Evolutionary conservation across 1,140 invertebrate genomes (phyloP), one percentile per base, ranked within the genome.

Genomic region (Penaeus vannamei): DNA sequence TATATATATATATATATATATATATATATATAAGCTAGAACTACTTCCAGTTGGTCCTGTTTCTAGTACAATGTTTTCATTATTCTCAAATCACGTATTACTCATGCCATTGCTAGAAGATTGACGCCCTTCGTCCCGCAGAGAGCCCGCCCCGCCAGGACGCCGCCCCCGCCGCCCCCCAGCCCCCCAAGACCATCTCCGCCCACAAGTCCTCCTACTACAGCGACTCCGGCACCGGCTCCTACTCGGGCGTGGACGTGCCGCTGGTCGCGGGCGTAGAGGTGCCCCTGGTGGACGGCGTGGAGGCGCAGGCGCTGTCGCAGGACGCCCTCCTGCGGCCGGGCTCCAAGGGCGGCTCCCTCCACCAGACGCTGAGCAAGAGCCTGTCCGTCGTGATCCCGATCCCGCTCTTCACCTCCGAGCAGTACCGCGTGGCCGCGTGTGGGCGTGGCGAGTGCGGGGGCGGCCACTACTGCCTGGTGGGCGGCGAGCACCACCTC

Each of bases 141-240:
- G 29, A 42, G 46, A 36, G 23, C 26, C 26, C 20, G 20, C 17
- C 17, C 4, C 42, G 26, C 20, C 61, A 22, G 60, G 32, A 62
- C 19, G 83, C 64, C 32, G 83, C n/a, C 36, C 12, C 83, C 14
- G n/a, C 64, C 36, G 26, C 36, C 61, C 83, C 62, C 12, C 61
- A 84, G 26, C 10, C 83, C 17, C n/a, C 29, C 22, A 84, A 84
- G 83, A 84, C 32, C 36, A 53, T 64, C 32, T 69, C 83, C 64
- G 17, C 66, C 62, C 62, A 84, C 60, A 69, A 69, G 83, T 69
- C 83, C 29, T 84, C 83, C 29, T 84, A 84, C 83, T 84, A 84
- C 83, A 84, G 83, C 61, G 83, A 84, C 64, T 84, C 83, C 20
- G 83, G 83, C 36, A 84, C 83, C 29, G 83, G 83, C 19, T 84